These are phyloP conservation scores for Mormyrops boulengeri DNA, from an alignment of 2,797 vertebrate genomes.

Conservation along the genomic window DNA sequence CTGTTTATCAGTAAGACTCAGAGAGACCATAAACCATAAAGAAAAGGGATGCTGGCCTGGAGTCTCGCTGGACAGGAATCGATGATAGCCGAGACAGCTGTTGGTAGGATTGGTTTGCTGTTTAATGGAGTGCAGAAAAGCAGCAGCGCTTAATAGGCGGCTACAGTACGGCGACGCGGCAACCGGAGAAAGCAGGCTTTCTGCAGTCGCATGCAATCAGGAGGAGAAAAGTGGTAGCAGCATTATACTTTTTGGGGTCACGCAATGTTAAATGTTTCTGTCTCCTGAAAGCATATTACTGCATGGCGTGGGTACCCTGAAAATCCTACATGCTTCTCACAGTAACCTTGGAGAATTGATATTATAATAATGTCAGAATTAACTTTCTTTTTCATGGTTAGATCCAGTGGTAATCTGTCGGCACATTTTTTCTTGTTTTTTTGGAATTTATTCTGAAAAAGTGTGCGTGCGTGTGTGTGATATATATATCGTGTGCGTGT, in stretches of 20 bases:
- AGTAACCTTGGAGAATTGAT: background rate
- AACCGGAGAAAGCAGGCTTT: background rate
- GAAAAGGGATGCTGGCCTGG: constrained; percentile 1
- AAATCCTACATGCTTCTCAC: background rate
- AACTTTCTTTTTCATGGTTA: background rate
- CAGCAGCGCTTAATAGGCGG: background rate
- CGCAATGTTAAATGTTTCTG: background rate
- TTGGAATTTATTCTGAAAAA: background rate
- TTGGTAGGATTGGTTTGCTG: constrained; percentile 25
- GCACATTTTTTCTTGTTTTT: background rate
- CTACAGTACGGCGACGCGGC: background rate
- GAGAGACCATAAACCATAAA: background rate
- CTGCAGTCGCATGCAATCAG: background rate
- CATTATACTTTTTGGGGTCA: background rate
- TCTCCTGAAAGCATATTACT: background rate
- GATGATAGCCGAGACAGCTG: constrained; percentile 16
- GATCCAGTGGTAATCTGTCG: background rate
- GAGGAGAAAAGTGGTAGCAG: background rate
- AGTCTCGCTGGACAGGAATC: constrained; percentile 11
- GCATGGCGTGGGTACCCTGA: background rate
- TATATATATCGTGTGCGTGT: background rate
- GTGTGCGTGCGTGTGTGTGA: background rate
- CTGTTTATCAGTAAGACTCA: background rate
- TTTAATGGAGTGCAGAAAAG: constrained; percentile 19
- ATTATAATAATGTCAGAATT: constrained; percentile 1